A percentile compares a stretch with the other conserved stretches of the same genome.
Conservation (phyloP, 2,797 vertebrate genomes). For the Netta rufina region DNA sequence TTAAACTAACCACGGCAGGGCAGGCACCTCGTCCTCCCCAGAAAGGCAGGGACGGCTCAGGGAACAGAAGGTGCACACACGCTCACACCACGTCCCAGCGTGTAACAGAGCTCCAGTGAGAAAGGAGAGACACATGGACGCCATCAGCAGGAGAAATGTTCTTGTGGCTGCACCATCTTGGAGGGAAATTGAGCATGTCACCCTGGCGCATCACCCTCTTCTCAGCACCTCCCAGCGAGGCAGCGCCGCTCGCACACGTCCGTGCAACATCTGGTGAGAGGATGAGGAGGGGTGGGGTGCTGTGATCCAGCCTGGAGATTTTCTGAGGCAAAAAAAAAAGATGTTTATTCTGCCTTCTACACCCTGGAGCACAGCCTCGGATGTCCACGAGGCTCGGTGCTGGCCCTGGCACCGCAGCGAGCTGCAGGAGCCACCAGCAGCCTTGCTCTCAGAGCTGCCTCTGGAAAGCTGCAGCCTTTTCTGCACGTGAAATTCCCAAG, state of each 20-base stretch:
- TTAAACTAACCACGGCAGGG: constrained; percentile 30
- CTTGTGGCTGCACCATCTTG: constrained; percentile 57
- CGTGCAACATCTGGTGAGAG: not conserved
- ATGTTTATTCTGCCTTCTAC: accelerated
- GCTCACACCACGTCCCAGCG: accelerated
- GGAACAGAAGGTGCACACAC: constrained; percentile 49
- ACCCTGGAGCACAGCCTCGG: not conserved
- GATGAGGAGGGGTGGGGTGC: not conserved
- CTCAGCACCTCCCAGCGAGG: constrained; percentile 50
- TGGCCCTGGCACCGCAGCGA: not conserved
- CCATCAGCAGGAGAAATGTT: constrained; percentile 57
- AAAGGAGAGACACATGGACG: constrained; percentile 54
- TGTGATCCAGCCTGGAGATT: accelerated
- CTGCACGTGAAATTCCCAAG: constrained; percentile 9
- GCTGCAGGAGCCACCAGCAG: not conserved
- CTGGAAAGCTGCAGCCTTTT: not conserved
- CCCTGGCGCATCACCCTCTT: constrained; percentile 51
- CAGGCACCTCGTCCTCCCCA: not conserved
- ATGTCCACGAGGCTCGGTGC: accelerated
- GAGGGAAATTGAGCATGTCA: constrained; percentile 66
- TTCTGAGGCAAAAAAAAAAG: not conserved
- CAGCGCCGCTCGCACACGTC: not conserved
- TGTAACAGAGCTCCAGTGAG: constrained; percentile 32
- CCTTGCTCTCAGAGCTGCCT: not conserved
- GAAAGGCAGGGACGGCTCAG: not conserved